These are phyloP conservation scores for Eretmocerus hayati DNA, from an alignment of 2,888 invertebrate species.

Conservation along the genomic window DNA sequence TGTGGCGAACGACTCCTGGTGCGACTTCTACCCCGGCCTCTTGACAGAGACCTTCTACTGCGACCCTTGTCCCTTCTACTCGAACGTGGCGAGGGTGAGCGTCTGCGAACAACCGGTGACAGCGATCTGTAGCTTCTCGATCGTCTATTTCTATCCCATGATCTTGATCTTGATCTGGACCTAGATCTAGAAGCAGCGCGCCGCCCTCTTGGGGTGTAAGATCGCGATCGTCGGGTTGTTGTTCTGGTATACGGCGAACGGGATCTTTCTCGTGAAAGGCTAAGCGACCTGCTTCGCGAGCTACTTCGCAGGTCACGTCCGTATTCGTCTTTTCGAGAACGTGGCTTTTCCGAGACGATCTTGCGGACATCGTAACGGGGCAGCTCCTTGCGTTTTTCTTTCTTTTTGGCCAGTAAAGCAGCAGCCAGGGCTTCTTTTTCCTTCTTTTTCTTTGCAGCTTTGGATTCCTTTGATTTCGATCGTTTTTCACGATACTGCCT, in stretches of 20 bases:
- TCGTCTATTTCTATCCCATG: conserved; percentile 28
- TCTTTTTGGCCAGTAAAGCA: conserved; percentile 40
- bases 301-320: conserved; percentile 59
- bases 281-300: conserved; percentile 33
- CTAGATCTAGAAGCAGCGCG: too few relatives aligned
- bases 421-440: too few relatives aligned
- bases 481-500: conserved; percentile 67
- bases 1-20: conserved; percentile 24
- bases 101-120: conserved; percentile 23
- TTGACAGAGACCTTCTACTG: conserved; percentile 27
- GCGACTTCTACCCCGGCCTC: conserved; percentile 24
- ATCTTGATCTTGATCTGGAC: conserved; percentile 22
- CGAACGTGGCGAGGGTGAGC: conserved; percentile 21
- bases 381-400: conserved; percentile 67
- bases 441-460: conserved; percentile 37
- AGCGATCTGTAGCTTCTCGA: conserved; percentile 31
- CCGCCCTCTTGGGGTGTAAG: conserved; percentile 5
- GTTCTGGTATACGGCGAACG: conserved; percentile 38
- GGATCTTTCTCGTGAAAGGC: conserved; percentile 36
- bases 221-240: conserved; percentile 19
- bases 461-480: conserved; percentile 43
- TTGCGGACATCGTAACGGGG: conserved; percentile 78
- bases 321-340: conserved; percentile 66
- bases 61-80: conserved; percentile 26
- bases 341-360: conserved; percentile 63